These are phyloP conservation scores for Yponomeuta plumbellus DNA, from an alignment of 2,888 invertebrate species.

Conservation along the genomic window DNA sequence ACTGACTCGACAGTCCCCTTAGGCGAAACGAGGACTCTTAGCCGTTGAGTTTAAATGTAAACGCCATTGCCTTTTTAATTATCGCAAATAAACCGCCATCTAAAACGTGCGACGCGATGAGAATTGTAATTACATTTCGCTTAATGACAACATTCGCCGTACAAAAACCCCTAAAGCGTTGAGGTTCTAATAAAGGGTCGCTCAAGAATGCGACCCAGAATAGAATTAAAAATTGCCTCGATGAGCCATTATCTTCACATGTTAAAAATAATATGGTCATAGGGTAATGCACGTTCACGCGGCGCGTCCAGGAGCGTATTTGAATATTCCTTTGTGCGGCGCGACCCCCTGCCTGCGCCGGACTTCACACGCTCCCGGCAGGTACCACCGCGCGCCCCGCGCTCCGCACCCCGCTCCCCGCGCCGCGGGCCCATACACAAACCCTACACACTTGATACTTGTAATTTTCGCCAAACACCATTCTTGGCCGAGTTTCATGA, in stretches of 20 bases:
- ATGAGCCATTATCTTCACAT: constrained; percentile 73
- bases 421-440: neutral
- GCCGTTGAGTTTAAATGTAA: constrained; percentile 6
- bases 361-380: constrained; percentile 73
- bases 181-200: constrained; percentile 64
- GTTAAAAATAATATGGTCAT: constrained; percentile 76
- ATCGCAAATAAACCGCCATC: constrained; percentile 1
- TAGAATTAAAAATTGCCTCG: constrained; percentile 72
- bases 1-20: neutral
- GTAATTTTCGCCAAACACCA: neutral
- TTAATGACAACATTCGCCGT: constrained; percentile 61
- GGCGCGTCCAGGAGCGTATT: constrained; percentile 73
- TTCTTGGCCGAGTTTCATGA: no score
- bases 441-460: constrained; percentile 13
- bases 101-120: constrained; percentile 14
- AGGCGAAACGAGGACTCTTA: neutral
- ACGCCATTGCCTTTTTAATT: constrained; percentile 8
- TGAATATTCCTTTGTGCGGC: constrained; percentile 66
- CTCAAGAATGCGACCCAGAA: constrained; percentile 42
- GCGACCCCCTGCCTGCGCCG: constrained; percentile 58
- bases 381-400: constrained; percentile 28
- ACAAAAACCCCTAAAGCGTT: constrained; percentile 70
- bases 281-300: constrained; percentile 73
- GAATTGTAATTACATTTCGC: constrained; percentile 41
- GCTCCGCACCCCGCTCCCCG: constrained; percentile 13